Evolutionary conservation across 2,888 invertebrate species (phyloP).

Genomic region (Seira musarum): DNA sequence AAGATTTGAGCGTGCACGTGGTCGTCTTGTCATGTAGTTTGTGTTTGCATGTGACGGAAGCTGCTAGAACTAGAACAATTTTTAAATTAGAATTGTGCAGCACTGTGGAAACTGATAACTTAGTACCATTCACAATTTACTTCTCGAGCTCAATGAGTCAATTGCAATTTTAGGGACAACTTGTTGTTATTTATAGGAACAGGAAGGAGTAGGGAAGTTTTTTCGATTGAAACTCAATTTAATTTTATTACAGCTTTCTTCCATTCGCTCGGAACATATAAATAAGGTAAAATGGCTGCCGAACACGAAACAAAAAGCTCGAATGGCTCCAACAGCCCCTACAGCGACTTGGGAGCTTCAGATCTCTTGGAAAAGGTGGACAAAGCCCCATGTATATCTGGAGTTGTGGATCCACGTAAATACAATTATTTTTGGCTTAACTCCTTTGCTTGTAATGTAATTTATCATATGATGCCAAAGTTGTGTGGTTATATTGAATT

Average conservation of each 20-base stretch:
- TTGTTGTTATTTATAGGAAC: neutral
- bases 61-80: too few species aligned
- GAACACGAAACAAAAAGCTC: constrained; percentile 62
- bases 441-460: constrained; percentile 14
- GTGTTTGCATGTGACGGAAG: too few species aligned
- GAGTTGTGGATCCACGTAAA: constrained; percentile 68
- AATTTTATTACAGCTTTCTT: constrained; percentile 2
- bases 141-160: too few species aligned
- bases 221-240: too few species aligned
- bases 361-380: constrained; percentile 58
- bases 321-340: constrained; percentile 62
- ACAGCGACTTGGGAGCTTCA: constrained; percentile 62
- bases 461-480: neutral
- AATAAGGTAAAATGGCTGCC: constrained; percentile 50
- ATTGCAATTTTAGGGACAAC: constrained; percentile 15
- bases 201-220: neutral
- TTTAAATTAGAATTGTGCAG: too few species aligned
- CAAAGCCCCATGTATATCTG: constrained; percentile 52
- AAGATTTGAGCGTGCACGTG: too few species aligned
- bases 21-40: too few species aligned
- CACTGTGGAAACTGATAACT: too few species aligned
- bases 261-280: constrained; percentile 3
- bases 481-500: too few species aligned
- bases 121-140: too few species aligned
- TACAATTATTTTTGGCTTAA: constrained; percentile 2